Evolutionary conservation across 2,113 vertebrate genomes (phyloP).

Genomic region (Lagenorhynchus albirostris): DNA sequence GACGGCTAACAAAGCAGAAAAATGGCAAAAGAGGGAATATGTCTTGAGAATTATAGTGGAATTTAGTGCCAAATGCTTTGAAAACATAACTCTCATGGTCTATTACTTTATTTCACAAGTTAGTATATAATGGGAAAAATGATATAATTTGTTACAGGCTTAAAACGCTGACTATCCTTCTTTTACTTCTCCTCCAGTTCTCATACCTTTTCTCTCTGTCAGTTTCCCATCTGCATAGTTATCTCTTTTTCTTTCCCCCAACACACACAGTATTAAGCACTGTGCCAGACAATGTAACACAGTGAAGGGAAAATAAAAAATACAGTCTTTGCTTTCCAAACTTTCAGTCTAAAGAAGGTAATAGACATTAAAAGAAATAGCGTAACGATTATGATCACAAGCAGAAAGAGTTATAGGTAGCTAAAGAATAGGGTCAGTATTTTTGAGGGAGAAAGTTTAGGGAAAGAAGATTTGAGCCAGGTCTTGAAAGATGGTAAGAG

Average conservation of each 20-base stretch:
- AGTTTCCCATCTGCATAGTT: background rate
- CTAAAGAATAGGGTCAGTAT: background rate
- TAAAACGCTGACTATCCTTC: background rate
- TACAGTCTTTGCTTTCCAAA: background rate
- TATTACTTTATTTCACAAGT: conserved; percentile 64
- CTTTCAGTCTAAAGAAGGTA: background rate
- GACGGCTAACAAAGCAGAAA: conserved; percentile 67
- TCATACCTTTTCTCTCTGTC: background rate
- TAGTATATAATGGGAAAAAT: conserved; percentile 33
- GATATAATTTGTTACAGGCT: background rate
- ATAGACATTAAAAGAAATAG: background rate
- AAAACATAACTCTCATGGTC: conserved; percentile 49
- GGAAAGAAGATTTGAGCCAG: background rate
- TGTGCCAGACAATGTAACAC: background rate
- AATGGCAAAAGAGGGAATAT: conserved; percentile 46
- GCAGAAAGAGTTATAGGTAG: background rate
- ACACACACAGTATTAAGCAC: background rate
- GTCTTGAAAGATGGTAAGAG: background rate
- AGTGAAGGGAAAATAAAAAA: background rate
- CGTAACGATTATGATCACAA: background rate
- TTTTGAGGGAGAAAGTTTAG: background rate
- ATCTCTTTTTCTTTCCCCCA: background rate
- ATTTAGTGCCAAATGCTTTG: conserved; percentile 44
- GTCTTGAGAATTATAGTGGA: conserved; percentile 18
- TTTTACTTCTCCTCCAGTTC: background rate